These are phyloP conservation scores for Motacilla tschutschensis DNA, from an alignment of 2,113 vertebrate genomes.

Conservation along the genomic window DNA sequence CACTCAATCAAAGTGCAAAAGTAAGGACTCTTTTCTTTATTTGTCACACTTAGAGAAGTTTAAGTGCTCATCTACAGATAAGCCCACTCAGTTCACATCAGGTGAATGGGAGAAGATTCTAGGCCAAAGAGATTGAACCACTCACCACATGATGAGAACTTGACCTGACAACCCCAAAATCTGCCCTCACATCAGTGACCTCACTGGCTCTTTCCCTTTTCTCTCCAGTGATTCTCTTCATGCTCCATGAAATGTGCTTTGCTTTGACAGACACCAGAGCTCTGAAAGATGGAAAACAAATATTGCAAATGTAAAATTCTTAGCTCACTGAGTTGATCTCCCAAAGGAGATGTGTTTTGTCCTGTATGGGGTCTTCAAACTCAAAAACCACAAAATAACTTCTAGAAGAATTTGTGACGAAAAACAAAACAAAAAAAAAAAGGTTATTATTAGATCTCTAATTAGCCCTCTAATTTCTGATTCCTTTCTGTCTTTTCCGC, in stretches of 20 bases:
- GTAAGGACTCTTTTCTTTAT: background rate
- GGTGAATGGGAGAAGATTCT: constrained; percentile 9
- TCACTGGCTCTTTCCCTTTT: constrained; percentile 7
- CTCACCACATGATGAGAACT: constrained; percentile 24
- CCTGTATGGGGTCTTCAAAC: background rate
- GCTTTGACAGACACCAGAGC: constrained; percentile 29
- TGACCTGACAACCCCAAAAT: constrained; percentile 33
- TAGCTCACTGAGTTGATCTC: background rate
- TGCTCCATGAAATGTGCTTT: constrained; percentile 19
- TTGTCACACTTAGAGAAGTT: background rate
- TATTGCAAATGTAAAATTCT: background rate
- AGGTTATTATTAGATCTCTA: background rate
- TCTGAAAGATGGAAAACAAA: background rate
- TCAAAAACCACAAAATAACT: rapidly evolving
- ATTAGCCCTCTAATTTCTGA: background rate
- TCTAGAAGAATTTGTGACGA: background rate
- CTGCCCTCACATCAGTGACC: constrained; percentile 1
- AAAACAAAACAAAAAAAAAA: background rate
- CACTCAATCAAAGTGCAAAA: background rate
- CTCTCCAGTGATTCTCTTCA: constrained; percentile 18
- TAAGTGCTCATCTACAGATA: background rate
- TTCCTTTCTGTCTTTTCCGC: background rate
- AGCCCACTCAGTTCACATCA: background rate
- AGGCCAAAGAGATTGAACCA: background rate
- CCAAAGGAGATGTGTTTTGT: background rate